Base-by-base conservation (phyloP, 2,888 invertebrate genomes). In the Drosophila meridionalis region DNA sequence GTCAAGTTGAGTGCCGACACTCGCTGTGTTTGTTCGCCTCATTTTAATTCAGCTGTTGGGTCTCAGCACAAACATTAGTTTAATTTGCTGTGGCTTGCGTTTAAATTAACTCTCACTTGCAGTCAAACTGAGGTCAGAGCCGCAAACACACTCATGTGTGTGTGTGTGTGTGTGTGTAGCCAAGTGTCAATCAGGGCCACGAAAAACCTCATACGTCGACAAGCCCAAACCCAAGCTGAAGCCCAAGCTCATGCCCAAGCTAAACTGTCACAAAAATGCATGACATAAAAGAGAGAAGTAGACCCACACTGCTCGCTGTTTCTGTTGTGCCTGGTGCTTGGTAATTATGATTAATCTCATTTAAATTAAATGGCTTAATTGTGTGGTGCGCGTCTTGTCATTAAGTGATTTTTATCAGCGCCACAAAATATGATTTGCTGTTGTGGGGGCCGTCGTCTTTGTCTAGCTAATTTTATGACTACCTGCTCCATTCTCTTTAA, bases 271-370 rank as follows among this genome's bases (percentile, higher is more conserved):
- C 69, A 65, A 62, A 65, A 78, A 68, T 69, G 61, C 52, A 68
- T 20, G 50, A 50, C 64, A 73, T 50, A 65, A 65, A 36, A 20
- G 40, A 20, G 40, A 20, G 40, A 62, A 60, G 40, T 43, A 47
- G 62, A 42, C 45, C 14, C n/a, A 3, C 30, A 58, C 28, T 14
- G 4, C 0, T 20, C n/a, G 12, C n/a, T 28, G n/a, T 20, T 47
- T 42, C 45, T 34, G 36, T 20, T 20, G 34, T 30, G 76, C 47
- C 69, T 73, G 62, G 62, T 67, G 73, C 79, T 85, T 84, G 66
- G 87, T 90, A 87, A 87, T 87, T 87, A 87, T 87, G 90, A 87
- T 87, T 87, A 90, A 87, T 87, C 88, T 90, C 90, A 85, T 90
- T 87, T 89, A 90, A 87, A 87, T 90, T 80, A 89, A 87, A 87